These are phyloP conservation scores for Saimiri boliviensis DNA, from an alignment of 2,113 vertebrate species.

Conservation along the genomic window DNA sequence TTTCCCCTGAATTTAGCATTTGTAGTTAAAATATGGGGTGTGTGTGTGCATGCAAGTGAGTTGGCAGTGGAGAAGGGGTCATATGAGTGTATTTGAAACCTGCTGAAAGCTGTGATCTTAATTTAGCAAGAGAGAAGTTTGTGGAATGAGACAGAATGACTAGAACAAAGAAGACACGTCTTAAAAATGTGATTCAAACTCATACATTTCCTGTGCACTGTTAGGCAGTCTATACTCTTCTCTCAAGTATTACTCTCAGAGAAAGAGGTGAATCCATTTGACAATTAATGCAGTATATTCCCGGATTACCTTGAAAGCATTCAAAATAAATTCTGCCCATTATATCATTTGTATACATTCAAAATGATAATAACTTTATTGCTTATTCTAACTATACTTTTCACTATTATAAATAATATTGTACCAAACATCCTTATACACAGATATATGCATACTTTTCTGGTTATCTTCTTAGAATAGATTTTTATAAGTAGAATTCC, in stretches of 20 bases:
- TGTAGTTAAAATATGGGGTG: not conserved
- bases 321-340: not conserved
- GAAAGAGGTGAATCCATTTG: not conserved
- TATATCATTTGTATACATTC: not conserved
- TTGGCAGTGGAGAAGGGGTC: not conserved
- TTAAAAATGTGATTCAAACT: not conserved
- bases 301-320: not conserved
- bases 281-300: not conserved
- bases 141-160: not conserved
- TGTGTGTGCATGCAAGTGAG: not conserved
- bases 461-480: conserved; percentile 11
- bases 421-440: not conserved
- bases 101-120: not conserved
- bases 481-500: conserved; percentile 6
- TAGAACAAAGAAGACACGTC: not conserved
- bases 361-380: not conserved
- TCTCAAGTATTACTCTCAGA: not conserved
- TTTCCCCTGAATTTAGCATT: not conserved
- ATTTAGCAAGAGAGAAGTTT: conserved; percentile 19
- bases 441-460: not conserved
- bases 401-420: not conserved
- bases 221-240: not conserved
- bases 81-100: not conserved
- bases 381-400: not conserved
- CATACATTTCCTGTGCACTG: not conserved